Conservation (phyloP, 2,888 invertebrate genomes). For the Meiosimyza decipiens region DNA sequence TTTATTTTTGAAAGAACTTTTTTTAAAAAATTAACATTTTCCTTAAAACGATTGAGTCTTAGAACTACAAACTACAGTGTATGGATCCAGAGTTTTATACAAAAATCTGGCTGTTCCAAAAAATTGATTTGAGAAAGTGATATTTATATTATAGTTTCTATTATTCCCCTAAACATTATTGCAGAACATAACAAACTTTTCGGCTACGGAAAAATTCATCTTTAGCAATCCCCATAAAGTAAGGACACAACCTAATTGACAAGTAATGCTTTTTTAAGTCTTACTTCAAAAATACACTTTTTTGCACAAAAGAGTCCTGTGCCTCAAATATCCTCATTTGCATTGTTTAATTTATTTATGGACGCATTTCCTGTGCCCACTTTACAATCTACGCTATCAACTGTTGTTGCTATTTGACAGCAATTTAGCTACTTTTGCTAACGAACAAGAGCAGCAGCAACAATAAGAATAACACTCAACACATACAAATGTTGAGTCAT, state of each 20-base stretch:
- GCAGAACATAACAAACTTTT: constrained; percentile 41
- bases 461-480: too few relatives aligned
- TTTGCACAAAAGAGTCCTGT: background rate
- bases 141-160: too few relatives aligned
- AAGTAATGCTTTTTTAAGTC: constrained; percentile 27
- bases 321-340: constrained; percentile 30
- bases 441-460: too few relatives aligned
- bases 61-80: too few relatives aligned
- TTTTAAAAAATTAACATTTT: background rate
- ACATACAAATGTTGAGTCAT: constrained; percentile 33
- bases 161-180: background rate
- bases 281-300: background rate
- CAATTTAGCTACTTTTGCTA: constrained; percentile 41
- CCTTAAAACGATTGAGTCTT: too few relatives aligned
- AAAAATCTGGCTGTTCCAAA: background rate
- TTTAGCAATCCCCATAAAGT: background rate
- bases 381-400: constrained; percentile 11
- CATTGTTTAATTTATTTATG: constrained; percentile 37
- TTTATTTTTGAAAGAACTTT: background rate
- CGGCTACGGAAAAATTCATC: constrained; percentile 30
- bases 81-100: background rate
- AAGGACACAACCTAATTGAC: constrained; percentile 30
- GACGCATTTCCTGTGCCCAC: constrained; percentile 33
- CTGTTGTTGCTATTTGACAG: constrained; percentile 18
- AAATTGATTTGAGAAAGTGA: background rate